Evolutionary conservation across 2,888 invertebrate genomes (phyloP).

Genomic region (Pteria penguin): DNA sequence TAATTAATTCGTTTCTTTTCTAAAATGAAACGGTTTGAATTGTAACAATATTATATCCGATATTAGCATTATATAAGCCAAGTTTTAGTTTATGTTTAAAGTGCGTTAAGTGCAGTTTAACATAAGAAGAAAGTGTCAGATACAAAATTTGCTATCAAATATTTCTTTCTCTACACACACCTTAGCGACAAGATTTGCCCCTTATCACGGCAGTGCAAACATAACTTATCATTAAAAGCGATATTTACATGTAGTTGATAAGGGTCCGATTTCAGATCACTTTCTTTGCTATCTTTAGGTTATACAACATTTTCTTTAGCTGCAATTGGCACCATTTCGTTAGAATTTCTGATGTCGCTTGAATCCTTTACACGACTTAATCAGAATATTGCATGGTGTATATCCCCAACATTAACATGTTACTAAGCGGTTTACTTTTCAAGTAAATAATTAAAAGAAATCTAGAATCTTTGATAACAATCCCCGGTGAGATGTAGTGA

Average conservation of each 20-base stretch:
- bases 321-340: neutral
- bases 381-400: too few species aligned
- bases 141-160: constrained; percentile 23
- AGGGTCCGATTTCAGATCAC: constrained; percentile 16
- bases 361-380: too few species aligned
- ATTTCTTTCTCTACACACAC: constrained; percentile 24
- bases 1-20: too few species aligned
- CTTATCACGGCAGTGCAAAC: constrained; percentile 24
- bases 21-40: too few species aligned
- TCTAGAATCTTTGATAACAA: neutral
- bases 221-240: constrained; percentile 31
- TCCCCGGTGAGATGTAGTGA: neutral
- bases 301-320: neutral
- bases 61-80: neutral
- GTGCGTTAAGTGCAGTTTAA: neutral
- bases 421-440: neutral
- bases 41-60: neutral
- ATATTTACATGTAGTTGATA: constrained; percentile 26
- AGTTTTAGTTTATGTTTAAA: neutral
- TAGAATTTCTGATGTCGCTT: too few species aligned
- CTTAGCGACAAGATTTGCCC: constrained; percentile 17
- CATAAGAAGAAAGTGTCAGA: neutral
- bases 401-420: neutral
- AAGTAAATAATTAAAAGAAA: neutral
- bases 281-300: constrained; percentile 12